A percentile compares a stretch with the other conserved stretches of the same genome.
These are phyloP conservation scores for Orientallactaga sibirica DNA, from an alignment of 2,797 vertebrate species.

Conservation along the genomic window DNA sequence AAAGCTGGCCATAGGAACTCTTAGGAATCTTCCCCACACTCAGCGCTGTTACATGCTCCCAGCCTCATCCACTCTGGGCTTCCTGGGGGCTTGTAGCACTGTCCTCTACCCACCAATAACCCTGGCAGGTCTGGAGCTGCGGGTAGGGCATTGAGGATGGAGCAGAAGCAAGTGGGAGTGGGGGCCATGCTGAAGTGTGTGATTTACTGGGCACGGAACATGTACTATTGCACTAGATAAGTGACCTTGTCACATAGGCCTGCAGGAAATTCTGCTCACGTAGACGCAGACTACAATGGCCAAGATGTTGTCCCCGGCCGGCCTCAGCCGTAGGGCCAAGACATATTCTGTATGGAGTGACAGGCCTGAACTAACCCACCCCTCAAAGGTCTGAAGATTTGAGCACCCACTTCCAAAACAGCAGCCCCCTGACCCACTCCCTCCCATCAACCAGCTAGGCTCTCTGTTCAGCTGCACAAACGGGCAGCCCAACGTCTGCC, in stretches of 20 bases:
- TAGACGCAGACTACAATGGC: not conserved
- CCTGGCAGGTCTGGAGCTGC: not conserved
- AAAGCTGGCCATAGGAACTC: not conserved
- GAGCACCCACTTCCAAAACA: not conserved
- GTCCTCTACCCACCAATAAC: not conserved
- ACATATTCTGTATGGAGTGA: not conserved
- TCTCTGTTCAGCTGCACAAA: conserved; percentile 84
- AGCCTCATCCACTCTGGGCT: not conserved
- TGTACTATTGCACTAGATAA: not conserved
- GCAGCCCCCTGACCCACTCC: not conserved
- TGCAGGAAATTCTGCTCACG: not conserved
- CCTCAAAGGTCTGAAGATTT: not conserved
- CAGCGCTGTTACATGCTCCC: not conserved
- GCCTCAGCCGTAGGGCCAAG: not conserved
- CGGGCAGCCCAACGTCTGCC: conserved; percentile 69
- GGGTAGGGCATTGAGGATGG: not conserved
- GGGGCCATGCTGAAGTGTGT: not conserved
- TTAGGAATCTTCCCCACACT: not conserved
- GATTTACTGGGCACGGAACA: not conserved
- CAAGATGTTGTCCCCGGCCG: too few species aligned
- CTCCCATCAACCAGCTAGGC: conserved; percentile 23
- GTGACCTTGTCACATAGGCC: not conserved
- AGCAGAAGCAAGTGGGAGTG: not conserved
- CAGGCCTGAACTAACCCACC: not conserved
- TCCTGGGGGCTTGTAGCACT: not conserved